Conservation (phyloP, 2,113 vertebrate species). For the Onychostoma macrolepis region DNA sequence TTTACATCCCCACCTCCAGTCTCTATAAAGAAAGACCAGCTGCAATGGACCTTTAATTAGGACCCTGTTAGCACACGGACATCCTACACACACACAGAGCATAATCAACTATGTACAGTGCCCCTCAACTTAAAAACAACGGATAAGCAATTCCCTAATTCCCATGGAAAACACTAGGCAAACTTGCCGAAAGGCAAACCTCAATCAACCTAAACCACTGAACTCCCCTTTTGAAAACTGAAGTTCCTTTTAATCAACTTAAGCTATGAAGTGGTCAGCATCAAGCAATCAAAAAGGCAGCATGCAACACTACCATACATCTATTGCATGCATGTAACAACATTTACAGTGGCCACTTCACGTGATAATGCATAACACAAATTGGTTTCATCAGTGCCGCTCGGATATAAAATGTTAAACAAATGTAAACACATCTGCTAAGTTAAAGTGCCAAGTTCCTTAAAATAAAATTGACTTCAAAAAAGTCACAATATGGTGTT, state of each 20-base stretch:
- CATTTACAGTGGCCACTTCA: conserved; percentile 30
- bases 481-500: neutral
- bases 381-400: neutral
- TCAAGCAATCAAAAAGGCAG: conserved; percentile 33
- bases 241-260: conserved; percentile 32
- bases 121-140: conserved; percentile 5
- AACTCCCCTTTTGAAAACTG: conserved; percentile 25
- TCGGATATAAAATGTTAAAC: neutral
- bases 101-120: conserved; percentile 29
- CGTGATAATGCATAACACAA: neutral
- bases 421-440: conserved; percentile 27
- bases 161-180: neutral
- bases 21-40: conserved; percentile 70
- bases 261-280: conserved; percentile 37
- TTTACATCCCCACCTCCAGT: conserved; percentile 64
- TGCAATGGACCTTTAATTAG: conserved; percentile 61
- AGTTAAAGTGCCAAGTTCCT: neutral
- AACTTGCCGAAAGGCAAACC: conserved; percentile 21
- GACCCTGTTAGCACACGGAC: conserved; percentile 59
- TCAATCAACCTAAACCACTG: conserved; percentile 21
- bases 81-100: conserved; percentile 32
- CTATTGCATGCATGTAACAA: conserved; percentile 1
- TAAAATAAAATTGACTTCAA: conserved; percentile 6
- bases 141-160: neutral
- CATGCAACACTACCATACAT: neutral